Base-by-base conservation (phyloP, 2,113 vertebrate genomes). In the Tretioscincus oriximinensis region DNA sequence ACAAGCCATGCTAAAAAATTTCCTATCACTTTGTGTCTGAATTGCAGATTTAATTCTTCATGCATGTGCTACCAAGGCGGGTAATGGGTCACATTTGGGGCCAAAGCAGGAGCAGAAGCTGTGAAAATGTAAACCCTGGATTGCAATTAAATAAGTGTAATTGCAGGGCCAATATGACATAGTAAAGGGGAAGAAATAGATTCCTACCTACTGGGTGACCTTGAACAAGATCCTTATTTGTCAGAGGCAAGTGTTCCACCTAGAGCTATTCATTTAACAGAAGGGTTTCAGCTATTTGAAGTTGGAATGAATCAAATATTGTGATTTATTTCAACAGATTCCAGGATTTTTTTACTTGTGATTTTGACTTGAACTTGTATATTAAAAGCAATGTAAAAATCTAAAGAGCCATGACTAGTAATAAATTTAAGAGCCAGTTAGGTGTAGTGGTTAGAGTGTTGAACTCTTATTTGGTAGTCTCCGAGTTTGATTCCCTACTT, bases 1-100 rank as follows among this genome's bases (percentile, higher is more conserved):
- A 84, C 74, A 81, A 68, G 79, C 80, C 68, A 65, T 89, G 87
- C 72, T 65, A 82, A 0, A 82, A 0, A 54, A 63, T 28, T 79
- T 64, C 80, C 26, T 66, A 31, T 49, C n/a, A n/a, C 66, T 47
- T 58, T 28, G 26, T 76, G 73, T 35, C 73, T 47, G 41, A 61
- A 63, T 76, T 73, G 29, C 24, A 73, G 84, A 29, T 58, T 67
- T 80, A 73, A 14, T 80, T 61, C 73, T 73, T 74, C 41, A 61
- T n/a, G 12, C 31, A 64, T 1, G 28, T 49, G 1, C 73, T 81
- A 26, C 51, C 68, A 81, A 82, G 45, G 12, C 79, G 35, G 9
- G 8, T n/a, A 60, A 21, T 7, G 2, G 70, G 83, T 82, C 12
- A 49, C 24, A 70, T 63, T 63, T 73, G 0, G 12, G 78, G 0